phyloP scores from a whole-genome alignment of 2,797 vertebrate genomes.

The Calcarius lapponicus region DNA sequence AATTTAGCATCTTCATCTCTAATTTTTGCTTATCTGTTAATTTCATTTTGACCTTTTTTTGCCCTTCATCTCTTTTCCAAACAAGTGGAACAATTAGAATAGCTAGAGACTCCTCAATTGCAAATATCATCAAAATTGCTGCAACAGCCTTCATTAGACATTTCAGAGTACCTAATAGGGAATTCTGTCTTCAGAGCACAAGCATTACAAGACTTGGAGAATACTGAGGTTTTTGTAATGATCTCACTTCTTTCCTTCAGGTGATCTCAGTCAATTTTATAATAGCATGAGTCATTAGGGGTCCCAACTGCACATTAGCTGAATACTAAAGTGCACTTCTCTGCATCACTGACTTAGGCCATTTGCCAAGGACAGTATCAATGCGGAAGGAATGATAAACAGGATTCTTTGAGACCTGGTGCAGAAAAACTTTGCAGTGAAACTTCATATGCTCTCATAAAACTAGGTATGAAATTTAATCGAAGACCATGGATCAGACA shows the following conservation, averaged over 20 bases:
- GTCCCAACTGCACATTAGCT: neutral
- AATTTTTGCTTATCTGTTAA: neutral
- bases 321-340: neutral
- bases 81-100: neutral
- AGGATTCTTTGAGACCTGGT: neutral
- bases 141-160: neutral
- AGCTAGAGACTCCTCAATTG: neutral
- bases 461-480: neutral
- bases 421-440: neutral
- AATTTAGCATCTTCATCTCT: neutral
- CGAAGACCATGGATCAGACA: neutral
- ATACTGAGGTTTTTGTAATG: neutral
- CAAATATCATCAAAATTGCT: constrained; percentile 15
- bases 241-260: constrained; percentile 18
- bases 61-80: neutral
- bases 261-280: neutral
- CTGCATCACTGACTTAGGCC: neutral
- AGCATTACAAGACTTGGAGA: neutral
- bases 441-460: neutral
- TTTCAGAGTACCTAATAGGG: neutral
- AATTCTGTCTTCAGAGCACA: neutral
- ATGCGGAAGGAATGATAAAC: neutral
- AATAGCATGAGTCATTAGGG: neutral
- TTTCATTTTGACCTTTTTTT: neutral
- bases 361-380: neutral